A percentile compares a stretch with the other conserved stretches of the same genome.
phyloP scores from a whole-genome alignment of 2,113 vertebrate genomes.

The Istiophorus platypterus region DNA sequence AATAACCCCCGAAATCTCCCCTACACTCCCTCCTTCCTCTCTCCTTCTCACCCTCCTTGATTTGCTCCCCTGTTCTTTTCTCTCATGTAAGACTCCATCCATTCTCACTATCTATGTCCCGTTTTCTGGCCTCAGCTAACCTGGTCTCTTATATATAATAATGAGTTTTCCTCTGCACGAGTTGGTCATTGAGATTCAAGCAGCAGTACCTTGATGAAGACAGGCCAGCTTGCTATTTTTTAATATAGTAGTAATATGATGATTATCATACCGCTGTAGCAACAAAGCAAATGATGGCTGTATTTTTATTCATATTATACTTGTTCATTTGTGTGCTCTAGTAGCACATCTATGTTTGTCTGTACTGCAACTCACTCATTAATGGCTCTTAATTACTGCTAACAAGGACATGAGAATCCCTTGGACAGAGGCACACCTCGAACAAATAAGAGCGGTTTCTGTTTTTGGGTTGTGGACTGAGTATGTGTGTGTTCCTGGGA shows the following conservation, averaged over 20 bases:
- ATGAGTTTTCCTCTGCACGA: conserved; percentile 24
- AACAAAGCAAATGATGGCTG: conserved; percentile 37
- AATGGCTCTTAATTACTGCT: conserved; percentile 72
- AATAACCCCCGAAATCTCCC: conserved; percentile 3
- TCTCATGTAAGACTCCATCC: conserved; percentile 59
- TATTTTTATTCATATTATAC: conserved; percentile 62
- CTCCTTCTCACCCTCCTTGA: conserved; percentile 20
- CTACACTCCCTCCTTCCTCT: conserved; percentile 11
- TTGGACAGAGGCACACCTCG: conserved; percentile 28
- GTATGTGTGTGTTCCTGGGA: neutral
- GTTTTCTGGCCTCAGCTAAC: conserved; percentile 46
- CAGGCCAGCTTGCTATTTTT: conserved; percentile 35
- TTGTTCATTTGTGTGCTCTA: conserved; percentile 57
- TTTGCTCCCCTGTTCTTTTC: conserved; percentile 47
- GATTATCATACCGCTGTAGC: conserved; percentile 41
- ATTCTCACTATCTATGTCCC: conserved; percentile 46
- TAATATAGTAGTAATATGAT: conserved; percentile 56
- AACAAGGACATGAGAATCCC: conserved; percentile 61
- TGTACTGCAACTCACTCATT: conserved; percentile 56
- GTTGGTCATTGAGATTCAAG: conserved; percentile 45
- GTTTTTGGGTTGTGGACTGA: conserved; percentile 13
- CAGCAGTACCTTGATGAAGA: conserved; percentile 32
- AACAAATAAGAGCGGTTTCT: conserved; percentile 25
- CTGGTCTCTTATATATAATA: conserved; percentile 52
- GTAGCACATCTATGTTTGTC: conserved; percentile 67